Base-by-base conservation (phyloP, 2,113 vertebrate genomes). In the Elephas maximus region DNA sequence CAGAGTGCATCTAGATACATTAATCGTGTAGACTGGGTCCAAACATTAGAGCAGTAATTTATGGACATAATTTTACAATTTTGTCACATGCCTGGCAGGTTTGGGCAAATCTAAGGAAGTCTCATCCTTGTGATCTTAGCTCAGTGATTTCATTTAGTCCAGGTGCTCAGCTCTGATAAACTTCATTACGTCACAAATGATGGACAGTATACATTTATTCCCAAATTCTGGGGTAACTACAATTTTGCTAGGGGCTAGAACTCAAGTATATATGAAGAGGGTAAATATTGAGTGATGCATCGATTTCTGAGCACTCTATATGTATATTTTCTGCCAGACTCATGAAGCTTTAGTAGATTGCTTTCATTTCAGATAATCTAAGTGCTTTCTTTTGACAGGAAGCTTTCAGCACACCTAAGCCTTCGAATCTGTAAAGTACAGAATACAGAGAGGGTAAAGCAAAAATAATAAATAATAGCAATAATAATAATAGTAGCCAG, bases 341-440 rank as follows among this genome's bases (percentile, higher is more conserved):
- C 41, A 85, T 23, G 87, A 71, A 63, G 15, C 83, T 45, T 83
- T 86, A 77, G 45, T 93, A 84, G 79, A 77, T 77, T 71, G 48
- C 74, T 94, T 91, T 94, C 53, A 60, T 91, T 97, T 97, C 26
- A 79, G 53, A 24, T 79, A 45, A 71, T 89, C 24, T 65, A 94
- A 94, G 24, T 90, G 48, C 20, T 92, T 62, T 81, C 17, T 83
- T 96, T 87, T 80, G 79, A 73, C 45, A 90, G 53, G 23, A 60
- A 88, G 2, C 74, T 84, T 94, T 87, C 44, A 81, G 30, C 33
- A 90, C 9, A 26, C 33, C 44, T 21, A 67, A 95, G 41, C 8
- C 79, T 92, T 37, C 82, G 94, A 95, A 37, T 79, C 20, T 67
- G 51, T 85, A 88, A 74, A 8, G 30, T 41, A 67, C 18, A 78